These are phyloP conservation scores for Donacobius atricapilla DNA, from an alignment of 2,113 vertebrate genomes.

Conservation along the genomic window DNA sequence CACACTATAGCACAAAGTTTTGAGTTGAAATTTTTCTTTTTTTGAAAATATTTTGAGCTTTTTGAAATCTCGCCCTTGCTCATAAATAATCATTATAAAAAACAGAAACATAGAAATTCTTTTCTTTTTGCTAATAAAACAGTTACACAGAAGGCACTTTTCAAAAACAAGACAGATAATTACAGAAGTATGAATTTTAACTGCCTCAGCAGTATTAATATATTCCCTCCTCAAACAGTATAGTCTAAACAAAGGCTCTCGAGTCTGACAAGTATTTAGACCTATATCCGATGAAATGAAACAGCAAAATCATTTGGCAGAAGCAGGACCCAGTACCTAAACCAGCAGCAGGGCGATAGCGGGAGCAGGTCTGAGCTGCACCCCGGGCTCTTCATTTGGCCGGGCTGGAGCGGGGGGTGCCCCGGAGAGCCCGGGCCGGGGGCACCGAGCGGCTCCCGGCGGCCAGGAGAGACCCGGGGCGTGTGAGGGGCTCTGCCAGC, in stretches of 20 bases:
- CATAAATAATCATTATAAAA: neutral
- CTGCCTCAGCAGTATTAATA: neutral
- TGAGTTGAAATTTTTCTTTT: neutral
- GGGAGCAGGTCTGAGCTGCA: neutral
- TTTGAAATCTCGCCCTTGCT: neutral
- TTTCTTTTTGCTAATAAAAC: neutral
- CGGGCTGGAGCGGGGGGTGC: neutral
- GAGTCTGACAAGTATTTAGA: slow-evolving; percentile 3
- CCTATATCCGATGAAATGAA: neutral
- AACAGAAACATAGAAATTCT: neutral
- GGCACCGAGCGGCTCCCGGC: fast-evolving
- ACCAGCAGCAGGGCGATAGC: neutral
- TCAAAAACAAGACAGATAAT: neutral
- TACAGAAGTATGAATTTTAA: neutral
- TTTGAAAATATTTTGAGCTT: neutral
- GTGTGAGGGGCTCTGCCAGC: no score
- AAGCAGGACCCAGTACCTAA: neutral
- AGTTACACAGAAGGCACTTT: neutral
- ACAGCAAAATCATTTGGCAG: neutral
- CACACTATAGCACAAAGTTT: neutral
- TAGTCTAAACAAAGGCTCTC: neutral
- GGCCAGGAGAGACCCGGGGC: no score
- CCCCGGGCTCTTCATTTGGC: neutral
- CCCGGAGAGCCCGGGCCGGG: neutral
- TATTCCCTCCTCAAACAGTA: neutral